Evolutionary conservation across 2,797 vertebrate genomes (phyloP).

Genomic region (Furcifer pardalis): DNA sequence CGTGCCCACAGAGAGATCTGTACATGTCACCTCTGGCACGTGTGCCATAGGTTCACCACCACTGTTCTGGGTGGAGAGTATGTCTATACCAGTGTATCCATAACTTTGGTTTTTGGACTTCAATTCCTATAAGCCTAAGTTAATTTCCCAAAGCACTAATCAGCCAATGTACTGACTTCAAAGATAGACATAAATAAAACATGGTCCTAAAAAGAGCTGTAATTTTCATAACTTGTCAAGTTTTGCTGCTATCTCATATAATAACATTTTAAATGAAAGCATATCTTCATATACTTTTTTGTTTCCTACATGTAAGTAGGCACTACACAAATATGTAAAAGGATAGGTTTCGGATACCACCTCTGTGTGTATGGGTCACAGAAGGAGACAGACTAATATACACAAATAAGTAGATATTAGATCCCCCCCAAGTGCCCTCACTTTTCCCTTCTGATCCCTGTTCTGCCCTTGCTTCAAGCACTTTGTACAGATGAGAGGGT

Average conservation of each 20-base stretch:
- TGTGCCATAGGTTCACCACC: too few species aligned
- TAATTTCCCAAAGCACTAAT: too few species aligned
- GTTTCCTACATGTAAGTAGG: not conserved
- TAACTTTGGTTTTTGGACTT: too few species aligned
- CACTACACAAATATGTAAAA: not conserved
- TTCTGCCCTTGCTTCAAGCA: not conserved
- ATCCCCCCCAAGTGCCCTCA: not conserved
- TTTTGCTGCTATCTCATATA: not conserved
- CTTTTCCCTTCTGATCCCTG: not conserved
- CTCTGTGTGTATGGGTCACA: not conserved
- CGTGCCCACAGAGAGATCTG: not conserved
- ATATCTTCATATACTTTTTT: not conserved
- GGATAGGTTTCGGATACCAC: not conserved
- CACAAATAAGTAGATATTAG: conserved; percentile 2
- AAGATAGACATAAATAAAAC: too few species aligned
- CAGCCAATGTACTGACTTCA: too few species aligned
- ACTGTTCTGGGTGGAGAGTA: too few species aligned
- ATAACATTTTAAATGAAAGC: not conserved
- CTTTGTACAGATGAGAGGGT: not conserved
- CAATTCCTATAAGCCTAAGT: too few species aligned
- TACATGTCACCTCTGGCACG: too few species aligned
- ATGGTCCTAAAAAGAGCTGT: not conserved
- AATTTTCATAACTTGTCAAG: conserved; percentile 10
- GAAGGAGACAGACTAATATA: not conserved
- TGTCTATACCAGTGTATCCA: too few species aligned